Conservation (phyloP, 2,888 invertebrate genomes). For the Calameuta pallipes region DNA sequence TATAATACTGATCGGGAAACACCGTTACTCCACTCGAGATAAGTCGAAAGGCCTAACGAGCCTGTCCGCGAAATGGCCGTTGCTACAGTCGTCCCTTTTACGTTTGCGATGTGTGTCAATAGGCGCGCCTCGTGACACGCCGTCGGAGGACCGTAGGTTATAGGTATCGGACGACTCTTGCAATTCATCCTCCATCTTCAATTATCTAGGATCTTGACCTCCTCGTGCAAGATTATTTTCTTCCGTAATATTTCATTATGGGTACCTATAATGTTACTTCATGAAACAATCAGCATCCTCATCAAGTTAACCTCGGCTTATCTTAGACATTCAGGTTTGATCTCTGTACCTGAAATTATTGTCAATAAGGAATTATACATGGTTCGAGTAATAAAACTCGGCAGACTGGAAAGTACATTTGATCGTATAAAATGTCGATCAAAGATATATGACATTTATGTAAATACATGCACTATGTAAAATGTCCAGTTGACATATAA, state of each 20-base stretch:
- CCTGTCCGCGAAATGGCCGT: slow-evolving; percentile 8
- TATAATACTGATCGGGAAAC: slow-evolving; percentile 37
- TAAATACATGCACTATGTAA: not conserved
- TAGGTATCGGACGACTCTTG: not conserved
- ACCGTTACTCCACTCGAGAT: slow-evolving; percentile 34
- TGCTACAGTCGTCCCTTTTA: slow-evolving; percentile 5
- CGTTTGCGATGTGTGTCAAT: not conserved
- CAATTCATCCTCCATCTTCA: not conserved
- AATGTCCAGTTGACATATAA: not conserved
- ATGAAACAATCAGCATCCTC: not conserved
- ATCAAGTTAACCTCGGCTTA: not conserved
- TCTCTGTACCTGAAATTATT: not conserved
- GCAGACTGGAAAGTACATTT: not conserved
- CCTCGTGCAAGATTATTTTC: not conserved
- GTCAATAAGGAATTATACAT: not conserved
- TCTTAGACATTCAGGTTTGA: not conserved
- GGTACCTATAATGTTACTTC: not conserved
- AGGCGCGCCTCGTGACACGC: slow-evolving; percentile 2
- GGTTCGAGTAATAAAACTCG: not conserved
- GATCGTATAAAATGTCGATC: not conserved
- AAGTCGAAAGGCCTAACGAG: slow-evolving; percentile 23
- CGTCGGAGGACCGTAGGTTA: not conserved
- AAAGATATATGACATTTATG: not conserved
- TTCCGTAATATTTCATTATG: not conserved
- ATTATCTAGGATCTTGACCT: not conserved